Percentiles rank a stretch among this genome's conserved stretches.
Evolutionary conservation across 2,888 invertebrate species (phyloP).

Genomic region (Orgyia antiqua): DNA sequence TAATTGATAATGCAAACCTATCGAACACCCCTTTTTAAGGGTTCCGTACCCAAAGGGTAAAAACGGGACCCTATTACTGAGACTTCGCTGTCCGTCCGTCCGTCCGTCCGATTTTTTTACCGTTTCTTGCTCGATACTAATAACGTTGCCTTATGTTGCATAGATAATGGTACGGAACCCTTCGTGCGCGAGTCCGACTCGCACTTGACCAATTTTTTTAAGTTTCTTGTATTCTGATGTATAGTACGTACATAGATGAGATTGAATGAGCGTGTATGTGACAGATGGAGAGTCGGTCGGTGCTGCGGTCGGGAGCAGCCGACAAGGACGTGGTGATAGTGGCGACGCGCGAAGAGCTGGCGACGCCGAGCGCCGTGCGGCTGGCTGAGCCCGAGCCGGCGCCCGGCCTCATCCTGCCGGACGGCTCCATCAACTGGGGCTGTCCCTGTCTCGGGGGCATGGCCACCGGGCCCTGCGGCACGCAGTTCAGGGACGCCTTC

Average conservation of each 20-base stretch:
- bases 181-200: no score
- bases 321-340: constrained; percentile 90
- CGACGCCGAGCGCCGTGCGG: constrained; percentile 82
- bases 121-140: no score
- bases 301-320: constrained; percentile 34
- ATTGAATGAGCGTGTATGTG: neutral
- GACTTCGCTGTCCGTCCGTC: no score
- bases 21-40: no score
- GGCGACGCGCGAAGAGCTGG: constrained; percentile 87
- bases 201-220: neutral
- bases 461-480: constrained; percentile 97
- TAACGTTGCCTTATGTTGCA: no score
- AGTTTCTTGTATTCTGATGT: neutral
- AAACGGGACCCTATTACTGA: no score
- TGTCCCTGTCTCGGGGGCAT: constrained; percentile 98
- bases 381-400: constrained; percentile 86
- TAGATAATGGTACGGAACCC: no score
- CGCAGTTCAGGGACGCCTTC: constrained; percentile 95
- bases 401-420: constrained; percentile 88
- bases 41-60: no score
- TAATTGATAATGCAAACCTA: no score
- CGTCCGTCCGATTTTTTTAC: no score
- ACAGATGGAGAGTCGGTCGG: constrained; percentile 17
- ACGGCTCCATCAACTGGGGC: constrained; percentile 97
- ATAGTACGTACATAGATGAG: neutral